These are phyloP conservation scores for Catharus bicknelli DNA, from an alignment of 2,113 vertebrate species.

Conservation along the genomic window DNA sequence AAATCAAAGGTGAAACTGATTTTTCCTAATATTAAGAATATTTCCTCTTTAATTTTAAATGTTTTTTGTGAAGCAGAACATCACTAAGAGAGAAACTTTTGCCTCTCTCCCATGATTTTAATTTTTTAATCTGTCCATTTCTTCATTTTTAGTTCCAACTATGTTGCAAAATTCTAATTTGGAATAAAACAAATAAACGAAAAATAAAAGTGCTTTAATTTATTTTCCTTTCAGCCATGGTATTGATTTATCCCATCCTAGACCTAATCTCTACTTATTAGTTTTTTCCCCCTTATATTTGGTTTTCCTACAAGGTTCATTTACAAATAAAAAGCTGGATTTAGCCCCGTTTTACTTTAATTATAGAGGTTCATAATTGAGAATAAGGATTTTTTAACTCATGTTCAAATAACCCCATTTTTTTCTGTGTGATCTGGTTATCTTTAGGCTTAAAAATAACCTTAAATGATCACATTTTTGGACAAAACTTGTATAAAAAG, in stretches of 20 bases:
- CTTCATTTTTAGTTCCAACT: background rate
- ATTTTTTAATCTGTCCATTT: background rate
- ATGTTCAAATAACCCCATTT: background rate
- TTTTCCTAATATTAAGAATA: background rate
- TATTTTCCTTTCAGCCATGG: background rate
- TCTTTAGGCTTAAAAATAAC: background rate
- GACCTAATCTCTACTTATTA: background rate
- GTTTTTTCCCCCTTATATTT: background rate
- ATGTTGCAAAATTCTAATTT: background rate
- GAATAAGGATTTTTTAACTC: background rate
- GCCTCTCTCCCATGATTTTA: background rate
- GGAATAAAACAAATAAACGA: background rate
- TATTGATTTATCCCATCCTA: background rate
- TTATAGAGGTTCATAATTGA: background rate
- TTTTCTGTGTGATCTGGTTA: background rate
- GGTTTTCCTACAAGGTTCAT: background rate
- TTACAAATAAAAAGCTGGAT: background rate
- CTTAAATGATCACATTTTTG: background rate
- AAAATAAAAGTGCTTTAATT: background rate
- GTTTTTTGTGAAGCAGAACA: background rate
- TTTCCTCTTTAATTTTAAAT: background rate
- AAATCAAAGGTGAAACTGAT: background rate
- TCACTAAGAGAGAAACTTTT: background rate
- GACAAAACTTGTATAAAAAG: background rate
- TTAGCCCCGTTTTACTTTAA: background rate